Evolutionary conservation across 1,140 invertebrate species (phyloP).

Genomic region (Aphelenchoides fujianensis): DNA sequence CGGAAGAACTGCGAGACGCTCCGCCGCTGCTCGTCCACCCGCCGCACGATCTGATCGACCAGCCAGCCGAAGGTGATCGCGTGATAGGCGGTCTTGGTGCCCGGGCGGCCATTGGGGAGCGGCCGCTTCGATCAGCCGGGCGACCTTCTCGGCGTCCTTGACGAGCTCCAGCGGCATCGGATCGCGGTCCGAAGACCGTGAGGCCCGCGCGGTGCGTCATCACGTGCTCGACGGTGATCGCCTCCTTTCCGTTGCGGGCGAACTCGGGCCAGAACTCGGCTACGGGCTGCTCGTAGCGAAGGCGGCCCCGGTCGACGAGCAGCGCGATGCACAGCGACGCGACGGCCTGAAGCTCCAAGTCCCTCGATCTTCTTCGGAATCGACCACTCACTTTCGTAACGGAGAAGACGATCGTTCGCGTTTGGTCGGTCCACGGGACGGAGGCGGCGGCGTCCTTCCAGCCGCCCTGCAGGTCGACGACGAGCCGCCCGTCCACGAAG

Average conservation of each 20-base stretch:
- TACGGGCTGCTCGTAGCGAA: conserved; percentile 63
- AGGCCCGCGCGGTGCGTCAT: conserved; percentile 63
- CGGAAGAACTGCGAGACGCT: conserved; percentile 62
- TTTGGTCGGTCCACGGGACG: conserved; percentile 48
- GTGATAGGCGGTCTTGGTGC: conserved; percentile 62
- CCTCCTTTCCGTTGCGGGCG: conserved; percentile 63
- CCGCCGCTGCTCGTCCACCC: conserved; percentile 61
- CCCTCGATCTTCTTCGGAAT: conserved; percentile 18
- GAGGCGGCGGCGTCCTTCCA: conserved; percentile 48
- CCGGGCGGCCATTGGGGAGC: conserved; percentile 55
- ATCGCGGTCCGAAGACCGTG: conserved; percentile 20
- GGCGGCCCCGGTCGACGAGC: conserved; percentile 62
- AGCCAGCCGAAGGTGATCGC: conserved; percentile 63
- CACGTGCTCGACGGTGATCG: conserved; percentile 63
- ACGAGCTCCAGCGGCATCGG: conserved; percentile 26
- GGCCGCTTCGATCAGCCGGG: conserved; percentile 45
- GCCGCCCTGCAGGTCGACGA: conserved; percentile 57
- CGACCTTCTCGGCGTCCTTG: conserved; percentile 40
- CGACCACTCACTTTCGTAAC: conserved; percentile 47
- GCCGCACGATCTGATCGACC: conserved; percentile 63
- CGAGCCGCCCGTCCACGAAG: conserved; percentile 52
- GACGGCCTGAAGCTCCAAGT: conserved; percentile 53
- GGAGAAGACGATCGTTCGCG: conserved; percentile 55
- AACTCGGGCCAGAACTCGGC: conserved; percentile 65
- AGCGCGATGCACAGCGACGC: conserved; percentile 61